phyloP scores from a whole-genome alignment of 2,888 invertebrate species.

The Machimus rusticus region DNA sequence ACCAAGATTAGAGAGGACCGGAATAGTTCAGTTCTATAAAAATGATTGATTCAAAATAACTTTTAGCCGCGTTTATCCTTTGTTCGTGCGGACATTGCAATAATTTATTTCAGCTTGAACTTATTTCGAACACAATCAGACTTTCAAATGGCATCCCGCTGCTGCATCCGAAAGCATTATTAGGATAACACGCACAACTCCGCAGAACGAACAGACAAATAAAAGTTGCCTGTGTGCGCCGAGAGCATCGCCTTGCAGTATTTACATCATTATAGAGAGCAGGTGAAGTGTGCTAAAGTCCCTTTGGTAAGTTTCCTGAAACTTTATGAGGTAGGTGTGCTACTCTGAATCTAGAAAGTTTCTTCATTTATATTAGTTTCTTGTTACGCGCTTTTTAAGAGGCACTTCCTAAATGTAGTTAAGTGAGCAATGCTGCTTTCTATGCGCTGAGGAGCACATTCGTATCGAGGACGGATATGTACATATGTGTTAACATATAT shows the following conservation, averaged over 20 bases:
- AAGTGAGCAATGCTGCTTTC: neutral
- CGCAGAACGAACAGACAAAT: neutral
- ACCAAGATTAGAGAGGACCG: no score
- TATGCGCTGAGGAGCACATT: neutral
- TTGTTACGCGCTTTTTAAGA: neutral
- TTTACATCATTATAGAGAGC: neutral
- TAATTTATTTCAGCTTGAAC: neutral
- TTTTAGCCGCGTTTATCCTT: neutral
- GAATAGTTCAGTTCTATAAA: neutral
- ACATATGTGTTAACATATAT: neutral
- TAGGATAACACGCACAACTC: neutral
- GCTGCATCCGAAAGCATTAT: neutral
- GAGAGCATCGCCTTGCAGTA: neutral
- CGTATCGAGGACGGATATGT: neutral
- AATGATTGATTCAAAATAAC: neutral
- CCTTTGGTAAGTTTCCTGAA: neutral
- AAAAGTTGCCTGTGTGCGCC: neutral
- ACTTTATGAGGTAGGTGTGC: neutral
- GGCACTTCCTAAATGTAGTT: neutral
- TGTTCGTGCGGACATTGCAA: neutral
- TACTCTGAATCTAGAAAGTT: neutral
- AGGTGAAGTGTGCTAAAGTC: neutral
- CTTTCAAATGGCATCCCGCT: neutral
- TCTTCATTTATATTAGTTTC: conserved; percentile 7
- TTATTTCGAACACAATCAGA: neutral